Evolutionary conservation across 2,888 invertebrate genomes (phyloP).

Genomic region (Heliconius erato): DNA sequence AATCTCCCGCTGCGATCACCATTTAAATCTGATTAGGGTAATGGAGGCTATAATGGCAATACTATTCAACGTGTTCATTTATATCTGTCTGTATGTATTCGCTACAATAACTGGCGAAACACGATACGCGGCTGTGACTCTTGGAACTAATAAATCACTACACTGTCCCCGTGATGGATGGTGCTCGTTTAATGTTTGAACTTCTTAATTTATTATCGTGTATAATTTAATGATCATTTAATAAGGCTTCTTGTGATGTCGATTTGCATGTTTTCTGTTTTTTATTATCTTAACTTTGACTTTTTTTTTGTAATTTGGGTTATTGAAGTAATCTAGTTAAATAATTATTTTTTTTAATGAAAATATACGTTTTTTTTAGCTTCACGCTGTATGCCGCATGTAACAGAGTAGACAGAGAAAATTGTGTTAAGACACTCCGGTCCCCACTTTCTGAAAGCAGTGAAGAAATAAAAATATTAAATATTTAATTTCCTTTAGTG

Average conservation of each 20-base stretch:
- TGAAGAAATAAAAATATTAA: no score
- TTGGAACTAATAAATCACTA: slow-evolving; percentile 35
- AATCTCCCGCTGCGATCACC: slow-evolving; percentile 32
- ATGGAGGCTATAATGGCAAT: slow-evolving; percentile 43
- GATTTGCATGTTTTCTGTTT: slow-evolving; percentile 13
- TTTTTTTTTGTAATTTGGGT: neutral
- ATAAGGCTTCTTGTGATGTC: slow-evolving; percentile 15
- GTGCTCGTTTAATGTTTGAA: slow-evolving; percentile 23
- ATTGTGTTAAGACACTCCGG: no score
- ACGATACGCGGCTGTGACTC: slow-evolving; percentile 35
- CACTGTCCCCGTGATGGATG: slow-evolving; percentile 24
- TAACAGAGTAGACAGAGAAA: no score
- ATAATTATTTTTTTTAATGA: neutral
- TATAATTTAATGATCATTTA: slow-evolving; percentile 27
- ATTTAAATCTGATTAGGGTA: slow-evolving; percentile 44
- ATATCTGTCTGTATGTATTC: slow-evolving; percentile 38
- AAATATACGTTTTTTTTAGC: neutral
- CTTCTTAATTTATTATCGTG: slow-evolving; percentile 20
- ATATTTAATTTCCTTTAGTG: no score
- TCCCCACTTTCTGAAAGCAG: no score
- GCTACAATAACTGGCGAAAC: slow-evolving; percentile 40
- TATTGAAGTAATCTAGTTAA: neutral
- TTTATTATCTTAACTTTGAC: neutral
- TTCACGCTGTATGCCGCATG: no score
- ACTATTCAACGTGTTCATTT: slow-evolving; percentile 46